Conservation (phyloP, 53 echinoderm and acorn worm species). For the Arbacia lixula region DNA sequence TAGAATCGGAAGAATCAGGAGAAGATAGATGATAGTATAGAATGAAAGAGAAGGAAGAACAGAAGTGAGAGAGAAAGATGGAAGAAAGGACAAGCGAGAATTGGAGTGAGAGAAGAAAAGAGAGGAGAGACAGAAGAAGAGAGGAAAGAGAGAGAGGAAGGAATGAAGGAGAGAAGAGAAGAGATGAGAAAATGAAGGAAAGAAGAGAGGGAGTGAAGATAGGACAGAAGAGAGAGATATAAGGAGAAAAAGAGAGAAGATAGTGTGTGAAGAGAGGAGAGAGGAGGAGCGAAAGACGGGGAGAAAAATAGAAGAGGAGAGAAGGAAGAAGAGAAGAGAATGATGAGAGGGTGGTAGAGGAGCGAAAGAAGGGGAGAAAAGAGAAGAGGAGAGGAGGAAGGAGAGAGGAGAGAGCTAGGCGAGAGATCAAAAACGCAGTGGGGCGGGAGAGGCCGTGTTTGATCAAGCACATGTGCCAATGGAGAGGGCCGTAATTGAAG, state of each 20-base stretch:
- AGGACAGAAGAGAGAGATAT: too few relatives aligned
- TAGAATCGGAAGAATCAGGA: too few relatives aligned
- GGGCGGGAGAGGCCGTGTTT: neutral
- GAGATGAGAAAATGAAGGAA: too few relatives aligned
- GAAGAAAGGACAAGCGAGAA: too few relatives aligned
- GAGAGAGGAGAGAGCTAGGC: neutral
- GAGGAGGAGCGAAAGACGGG: neutral
- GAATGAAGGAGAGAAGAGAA: too few relatives aligned
- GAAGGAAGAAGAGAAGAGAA: conserved; percentile 11
- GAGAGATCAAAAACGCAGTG: neutral
- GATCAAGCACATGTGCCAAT: conserved; percentile 7
- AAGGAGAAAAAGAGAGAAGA: neutral
- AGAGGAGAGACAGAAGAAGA: too few relatives aligned
- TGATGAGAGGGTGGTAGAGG: neutral
- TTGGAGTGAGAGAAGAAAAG: too few relatives aligned
- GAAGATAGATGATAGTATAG: too few relatives aligned
- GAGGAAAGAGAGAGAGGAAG: too few relatives aligned
- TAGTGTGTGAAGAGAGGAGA: neutral
- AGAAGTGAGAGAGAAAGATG: too few relatives aligned
- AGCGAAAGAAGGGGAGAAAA: neutral
- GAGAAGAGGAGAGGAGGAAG: neutral
- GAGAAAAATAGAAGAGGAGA: neutral
- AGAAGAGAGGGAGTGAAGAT: too few relatives aligned
- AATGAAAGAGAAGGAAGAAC: too few relatives aligned
- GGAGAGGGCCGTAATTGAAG: neutral